Conservation (phyloP, 2,113 vertebrate species). For the Cygnus buccinator region DNA sequence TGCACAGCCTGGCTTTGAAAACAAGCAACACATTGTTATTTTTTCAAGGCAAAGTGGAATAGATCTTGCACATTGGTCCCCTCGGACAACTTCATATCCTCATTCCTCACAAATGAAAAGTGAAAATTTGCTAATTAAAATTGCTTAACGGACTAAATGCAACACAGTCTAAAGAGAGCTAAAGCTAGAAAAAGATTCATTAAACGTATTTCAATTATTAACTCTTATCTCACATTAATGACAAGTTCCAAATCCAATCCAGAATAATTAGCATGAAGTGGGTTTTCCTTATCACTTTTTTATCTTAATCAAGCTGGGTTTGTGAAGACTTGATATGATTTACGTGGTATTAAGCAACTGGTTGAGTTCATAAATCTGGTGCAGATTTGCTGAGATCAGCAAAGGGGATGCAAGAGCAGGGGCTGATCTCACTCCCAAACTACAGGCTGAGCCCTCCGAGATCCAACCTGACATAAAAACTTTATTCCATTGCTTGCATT, state of each 20-base stretch:
- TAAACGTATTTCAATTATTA: slow-evolving; percentile 4
- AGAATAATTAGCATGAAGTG: background rate
- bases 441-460: background rate
- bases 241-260: background rate
- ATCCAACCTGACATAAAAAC: background rate
- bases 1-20: background rate
- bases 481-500: background rate
- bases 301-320: background rate
- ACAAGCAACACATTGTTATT: background rate
- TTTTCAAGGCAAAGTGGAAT: background rate
- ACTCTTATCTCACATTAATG: background rate
- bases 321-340: background rate
- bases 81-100: background rate
- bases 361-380: background rate
- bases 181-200: background rate
- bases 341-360: background rate
- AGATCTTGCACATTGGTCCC: background rate
- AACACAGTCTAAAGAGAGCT: background rate
- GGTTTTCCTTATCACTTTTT: background rate
- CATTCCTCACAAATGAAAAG: background rate
- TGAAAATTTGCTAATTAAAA: slow-evolving; percentile 7
- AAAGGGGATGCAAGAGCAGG: background rate
- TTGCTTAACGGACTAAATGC: background rate
- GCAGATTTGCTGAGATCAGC: background rate
- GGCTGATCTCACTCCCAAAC: background rate